Evolutionary conservation across 2,113 vertebrate genomes (phyloP).

Genomic region (Bettongia penicillata): DNA sequence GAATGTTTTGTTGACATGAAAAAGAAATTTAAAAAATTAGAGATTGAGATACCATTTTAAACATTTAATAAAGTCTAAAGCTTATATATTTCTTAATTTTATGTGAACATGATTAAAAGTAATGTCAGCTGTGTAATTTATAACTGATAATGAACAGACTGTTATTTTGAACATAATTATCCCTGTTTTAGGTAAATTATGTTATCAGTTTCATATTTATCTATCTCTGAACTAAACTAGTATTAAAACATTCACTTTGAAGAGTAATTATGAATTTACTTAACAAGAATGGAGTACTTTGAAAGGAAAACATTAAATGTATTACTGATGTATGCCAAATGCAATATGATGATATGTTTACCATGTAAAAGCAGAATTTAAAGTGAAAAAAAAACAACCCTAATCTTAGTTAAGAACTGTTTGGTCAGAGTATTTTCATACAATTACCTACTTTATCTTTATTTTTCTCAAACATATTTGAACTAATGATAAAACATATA

Average conservation of each 20-base stretch:
- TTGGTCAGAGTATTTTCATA: neutral
- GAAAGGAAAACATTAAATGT: conserved; percentile 14
- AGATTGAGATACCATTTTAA: conserved; percentile 8
- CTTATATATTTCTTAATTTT: conserved; percentile 49
- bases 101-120: conserved; percentile 35
- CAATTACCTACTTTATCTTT: conserved; percentile 41
- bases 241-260: neutral
- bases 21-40: conserved; percentile 10
- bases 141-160: conserved; percentile 19
- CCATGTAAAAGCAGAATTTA: conserved; percentile 40
- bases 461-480: conserved; percentile 51
- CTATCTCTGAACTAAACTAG: neutral
- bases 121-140: conserved; percentile 17
- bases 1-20: neutral
- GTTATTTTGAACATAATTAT: conserved; percentile 5
- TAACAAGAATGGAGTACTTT: conserved; percentile 42
- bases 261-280: neutral
- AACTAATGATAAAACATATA: conserved; percentile 42
- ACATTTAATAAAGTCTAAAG: neutral
- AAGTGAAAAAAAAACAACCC: neutral
- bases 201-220: conserved; percentile 26
- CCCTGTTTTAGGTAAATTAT: conserved; percentile 12
- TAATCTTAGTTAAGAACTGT: conserved; percentile 14
- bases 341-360: conserved; percentile 11
- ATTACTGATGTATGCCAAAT: conserved; percentile 28